Percentiles rank a stretch among this genome's conserved stretches.
These are phyloP conservation scores for Orgyia antiqua DNA, from an alignment of 2,888 invertebrate genomes.

Conservation along the genomic window DNA sequence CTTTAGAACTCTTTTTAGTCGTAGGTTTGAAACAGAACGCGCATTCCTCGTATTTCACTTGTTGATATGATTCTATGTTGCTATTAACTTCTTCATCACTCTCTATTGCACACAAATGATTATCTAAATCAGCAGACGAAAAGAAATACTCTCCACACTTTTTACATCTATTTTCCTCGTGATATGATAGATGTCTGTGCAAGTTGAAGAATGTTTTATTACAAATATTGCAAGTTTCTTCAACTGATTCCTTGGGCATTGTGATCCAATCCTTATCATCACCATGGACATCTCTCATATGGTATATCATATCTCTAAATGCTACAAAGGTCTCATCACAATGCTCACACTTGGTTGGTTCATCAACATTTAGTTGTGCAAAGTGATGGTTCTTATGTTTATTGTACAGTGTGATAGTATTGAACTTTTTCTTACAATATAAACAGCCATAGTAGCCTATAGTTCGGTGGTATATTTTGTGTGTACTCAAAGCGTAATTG, in stretches of 20 bases:
- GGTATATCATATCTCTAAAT: slow-evolving; percentile 72
- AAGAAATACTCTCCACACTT: slow-evolving; percentile 70
- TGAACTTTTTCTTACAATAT: slow-evolving; percentile 73
- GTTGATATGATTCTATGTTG: slow-evolving; percentile 23
- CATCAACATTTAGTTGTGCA: slow-evolving; percentile 57
- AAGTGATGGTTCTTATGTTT: slow-evolving; percentile 74
- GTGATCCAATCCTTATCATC: slow-evolving; percentile 70
- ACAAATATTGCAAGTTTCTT: slow-evolving; percentile 63
- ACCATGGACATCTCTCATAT: slow-evolving; percentile 64
- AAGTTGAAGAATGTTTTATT: slow-evolving; percentile 64
- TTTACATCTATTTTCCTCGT: slow-evolving; percentile 68
- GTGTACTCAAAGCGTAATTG: slow-evolving; percentile 54
- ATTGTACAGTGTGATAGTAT: slow-evolving; percentile 62
- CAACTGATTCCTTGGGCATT: slow-evolving; percentile 59
- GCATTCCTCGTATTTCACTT: slow-evolving; percentile 60
- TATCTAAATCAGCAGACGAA: slow-evolving; percentile 56
- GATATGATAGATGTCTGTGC: slow-evolving; percentile 61
- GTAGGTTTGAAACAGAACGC: slow-evolving; percentile 69
- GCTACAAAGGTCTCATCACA: slow-evolving; percentile 76
- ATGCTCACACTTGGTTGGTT: slow-evolving; percentile 66
- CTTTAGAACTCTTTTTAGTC: slow-evolving; percentile 51
- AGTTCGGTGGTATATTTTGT: slow-evolving; percentile 67
- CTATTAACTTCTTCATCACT: slow-evolving; percentile 54
- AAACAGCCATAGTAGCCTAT: slow-evolving; percentile 66
- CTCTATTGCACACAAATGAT: slow-evolving; percentile 65